Percentiles rank a stretch among this genome's conserved stretches.
Conservation (phyloP, 2,113 vertebrate species). For the Eudorcas thomsonii region DNA sequence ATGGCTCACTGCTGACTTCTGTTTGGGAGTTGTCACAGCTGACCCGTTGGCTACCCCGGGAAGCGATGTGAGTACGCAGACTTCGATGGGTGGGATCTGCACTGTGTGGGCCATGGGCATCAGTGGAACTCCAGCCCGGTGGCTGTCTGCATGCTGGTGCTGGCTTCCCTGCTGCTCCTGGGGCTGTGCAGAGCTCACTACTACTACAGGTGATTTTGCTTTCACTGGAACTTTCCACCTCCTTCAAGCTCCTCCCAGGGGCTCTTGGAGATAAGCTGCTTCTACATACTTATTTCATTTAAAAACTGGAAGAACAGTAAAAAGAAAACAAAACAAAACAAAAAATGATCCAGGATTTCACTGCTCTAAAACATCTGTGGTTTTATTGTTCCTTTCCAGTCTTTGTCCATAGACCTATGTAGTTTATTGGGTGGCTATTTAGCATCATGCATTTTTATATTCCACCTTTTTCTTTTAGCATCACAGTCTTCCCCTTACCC, state of each 20-base stretch:
- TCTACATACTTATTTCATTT: neutral
- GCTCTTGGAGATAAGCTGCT: neutral
- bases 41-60: slow-evolving; percentile 86
- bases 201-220: slow-evolving; percentile 84
- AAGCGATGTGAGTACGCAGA: slow-evolving; percentile 93
- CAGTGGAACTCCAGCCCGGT: slow-evolving; percentile 79
- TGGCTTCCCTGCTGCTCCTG: slow-evolving; percentile 85
- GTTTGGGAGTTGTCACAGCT: slow-evolving; percentile 79
- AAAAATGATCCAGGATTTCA: neutral
- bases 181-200: slow-evolving; percentile 79
- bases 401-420: neutral
- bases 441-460: neutral
- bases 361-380: no score
- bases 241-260: neutral
- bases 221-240: neutral
- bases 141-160: slow-evolving; percentile 68
- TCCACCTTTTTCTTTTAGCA: neutral
- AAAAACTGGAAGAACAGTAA: neutral
- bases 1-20: neutral
- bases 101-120: slow-evolving; percentile 79
- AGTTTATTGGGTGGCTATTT: neutral
- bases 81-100: slow-evolving; percentile 92
- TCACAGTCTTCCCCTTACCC: neutral
- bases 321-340: neutral
- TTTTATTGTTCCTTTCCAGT: neutral